A percentile compares a stretch with the other conserved stretches of the same genome.
Evolutionary conservation across 2,888 invertebrate species (phyloP).

Genomic region (Liodrosophila aerea): DNA sequence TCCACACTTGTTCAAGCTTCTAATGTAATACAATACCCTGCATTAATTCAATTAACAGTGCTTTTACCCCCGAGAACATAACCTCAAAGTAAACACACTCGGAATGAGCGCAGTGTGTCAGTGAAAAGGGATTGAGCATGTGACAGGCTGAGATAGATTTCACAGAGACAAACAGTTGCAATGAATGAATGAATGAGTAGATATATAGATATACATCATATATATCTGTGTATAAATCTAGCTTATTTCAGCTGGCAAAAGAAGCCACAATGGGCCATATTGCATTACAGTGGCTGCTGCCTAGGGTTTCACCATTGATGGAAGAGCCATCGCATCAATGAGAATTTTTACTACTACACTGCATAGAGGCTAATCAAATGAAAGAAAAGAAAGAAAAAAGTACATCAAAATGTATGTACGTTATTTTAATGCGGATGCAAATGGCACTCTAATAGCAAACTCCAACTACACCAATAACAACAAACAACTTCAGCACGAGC

Average conservation of each 20-base stretch:
- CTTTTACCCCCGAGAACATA: conserved; percentile 23
- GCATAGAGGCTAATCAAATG: too few relatives aligned
- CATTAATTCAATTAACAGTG: conserved; percentile 69
- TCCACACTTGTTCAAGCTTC: too few relatives aligned
- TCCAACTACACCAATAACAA: background rate
- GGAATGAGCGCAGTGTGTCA: conserved; percentile 14
- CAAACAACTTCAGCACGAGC: conserved; percentile 25
- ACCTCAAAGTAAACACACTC: conserved; percentile 44
- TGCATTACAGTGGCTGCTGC: conserved; percentile 32
- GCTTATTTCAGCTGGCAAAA: conserved; percentile 19
- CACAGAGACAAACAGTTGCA: conserved; percentile 45
- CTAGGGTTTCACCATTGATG: conserved; percentile 47
- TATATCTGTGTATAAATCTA: conserved; percentile 5
- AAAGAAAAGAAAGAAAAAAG: conserved; percentile 38
- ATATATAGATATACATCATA: conserved; percentile 2
- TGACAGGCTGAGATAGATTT: conserved; percentile 45
- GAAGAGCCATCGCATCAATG: conserved; percentile 26
- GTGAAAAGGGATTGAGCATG: conserved; percentile 25
- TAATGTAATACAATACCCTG: conserved; percentile 56
- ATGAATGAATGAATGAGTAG: conserved; percentile 13
- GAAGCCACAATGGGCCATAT: conserved; percentile 37
- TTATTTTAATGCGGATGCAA: conserved; percentile 57
- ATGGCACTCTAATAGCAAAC: conserved; percentile 28
- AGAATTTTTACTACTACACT: too few relatives aligned
- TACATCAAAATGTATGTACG: conserved; percentile 24